A percentile compares a stretch with the other conserved stretches of the same genome.
phyloP scores from a whole-genome alignment of 2,113 vertebrate species.

The Manacus vitellinus region DNA sequence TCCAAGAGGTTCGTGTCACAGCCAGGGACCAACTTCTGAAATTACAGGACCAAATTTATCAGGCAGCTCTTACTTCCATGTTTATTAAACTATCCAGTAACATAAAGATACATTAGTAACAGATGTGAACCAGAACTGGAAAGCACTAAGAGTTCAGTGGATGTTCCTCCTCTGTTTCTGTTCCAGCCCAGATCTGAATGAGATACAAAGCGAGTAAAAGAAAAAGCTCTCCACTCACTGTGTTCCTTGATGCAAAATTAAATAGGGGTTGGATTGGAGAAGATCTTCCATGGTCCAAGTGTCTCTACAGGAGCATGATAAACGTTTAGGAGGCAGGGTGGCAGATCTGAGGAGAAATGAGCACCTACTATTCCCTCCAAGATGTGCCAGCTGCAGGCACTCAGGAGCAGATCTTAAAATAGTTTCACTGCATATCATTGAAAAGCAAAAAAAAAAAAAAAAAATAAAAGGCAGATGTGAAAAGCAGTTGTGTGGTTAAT shows the following conservation, averaged over 20 bases:
- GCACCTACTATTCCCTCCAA: not conserved
- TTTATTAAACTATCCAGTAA: not conserved
- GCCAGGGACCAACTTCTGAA: not conserved
- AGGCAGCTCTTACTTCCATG: not conserved
- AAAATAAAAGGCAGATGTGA: not conserved
- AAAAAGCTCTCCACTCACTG: not conserved
- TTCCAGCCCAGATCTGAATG: not conserved
- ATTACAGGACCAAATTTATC: not conserved
- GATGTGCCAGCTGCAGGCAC: not conserved
- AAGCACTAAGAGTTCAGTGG: not conserved
- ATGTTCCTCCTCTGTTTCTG: not conserved
- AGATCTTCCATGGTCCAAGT: not conserved
- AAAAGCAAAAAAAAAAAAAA: not conserved
- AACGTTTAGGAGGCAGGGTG: fast-evolving
- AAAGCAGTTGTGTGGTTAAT: constrained; percentile 6
- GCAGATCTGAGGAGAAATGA: not conserved
- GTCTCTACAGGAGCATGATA: not conserved
- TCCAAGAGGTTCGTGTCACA: not conserved
- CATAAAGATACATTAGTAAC: not conserved
- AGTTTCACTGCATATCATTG: not conserved
- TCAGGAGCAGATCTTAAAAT: not conserved
- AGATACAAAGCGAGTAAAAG: not conserved
- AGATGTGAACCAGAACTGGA: not conserved
- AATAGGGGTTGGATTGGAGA: not conserved
- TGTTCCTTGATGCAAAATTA: not conserved